These are phyloP conservation scores for Buteo buteo DNA, from an alignment of 2,113 vertebrate genomes.

Conservation along the genomic window DNA sequence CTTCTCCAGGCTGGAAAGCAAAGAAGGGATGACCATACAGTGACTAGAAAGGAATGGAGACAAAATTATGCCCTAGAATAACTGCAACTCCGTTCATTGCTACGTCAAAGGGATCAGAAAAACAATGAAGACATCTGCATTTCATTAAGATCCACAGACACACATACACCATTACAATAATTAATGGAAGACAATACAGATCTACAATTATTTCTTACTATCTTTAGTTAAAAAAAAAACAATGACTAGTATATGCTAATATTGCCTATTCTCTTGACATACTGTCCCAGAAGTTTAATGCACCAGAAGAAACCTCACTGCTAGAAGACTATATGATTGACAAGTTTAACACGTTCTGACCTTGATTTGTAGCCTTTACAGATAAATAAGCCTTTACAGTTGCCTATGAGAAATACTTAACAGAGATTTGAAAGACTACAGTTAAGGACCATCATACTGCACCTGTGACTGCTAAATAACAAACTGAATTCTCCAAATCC, in stretches of 20 bases:
- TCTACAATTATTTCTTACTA: neutral
- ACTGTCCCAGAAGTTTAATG: neutral
- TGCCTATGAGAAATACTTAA: neutral
- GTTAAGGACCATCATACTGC: fast-evolving
- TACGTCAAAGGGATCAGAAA: neutral
- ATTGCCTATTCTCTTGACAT: neutral
- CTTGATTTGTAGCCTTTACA: neutral
- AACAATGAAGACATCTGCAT: neutral
- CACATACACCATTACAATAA: neutral
- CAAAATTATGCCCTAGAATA: neutral
- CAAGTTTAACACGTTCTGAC: neutral
- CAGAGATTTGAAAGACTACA: neutral
- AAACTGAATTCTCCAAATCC: neutral
- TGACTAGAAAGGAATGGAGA: neutral
- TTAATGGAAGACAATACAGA: neutral
- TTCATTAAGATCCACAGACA: neutral
- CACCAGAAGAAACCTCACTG: neutral
- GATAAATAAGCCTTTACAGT: neutral
- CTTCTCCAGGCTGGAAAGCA: neutral
- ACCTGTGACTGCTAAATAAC: neutral
- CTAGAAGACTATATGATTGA: fast-evolving
- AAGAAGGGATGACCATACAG: neutral
- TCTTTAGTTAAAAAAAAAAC: neutral
- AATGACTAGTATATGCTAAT: neutral
- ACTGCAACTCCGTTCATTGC: neutral